Base-by-base conservation (phyloP, 37 sponge, comb jelly and placozoan genomes). In the Bolinopsis microptera region DNA sequence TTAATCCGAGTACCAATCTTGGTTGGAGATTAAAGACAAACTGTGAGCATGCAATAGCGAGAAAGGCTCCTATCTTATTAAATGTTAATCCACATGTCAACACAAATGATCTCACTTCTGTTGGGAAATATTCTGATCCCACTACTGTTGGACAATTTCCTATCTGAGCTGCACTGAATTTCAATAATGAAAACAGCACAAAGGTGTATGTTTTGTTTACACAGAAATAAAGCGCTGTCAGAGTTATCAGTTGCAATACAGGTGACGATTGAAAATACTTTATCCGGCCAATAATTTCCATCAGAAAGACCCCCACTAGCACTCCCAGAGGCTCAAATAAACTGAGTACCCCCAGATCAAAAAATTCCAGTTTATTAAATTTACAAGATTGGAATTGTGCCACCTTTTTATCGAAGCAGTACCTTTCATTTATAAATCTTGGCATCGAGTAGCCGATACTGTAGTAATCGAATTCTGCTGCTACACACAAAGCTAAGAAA, bases 301-400 rank as follows among this genome's bases (percentile, higher is more conserved):
- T 35, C 3, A 77, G 18, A 16, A 77, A 3, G 35, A 35, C 80
- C 9, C 35, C 80, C 33, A 35, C 34, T 21, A 77, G 18, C 33
- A 77, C 80, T 32, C 80, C 80, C 2, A 77, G 37, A 18, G 80
- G 80, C 36, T 77, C 80, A 77, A 77, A 77, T 18, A 77, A 32
- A 3, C 80, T 32, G 21, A 77, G 28, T 1, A 77, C 80, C 33
- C 80, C 80, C 21, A 77, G 13, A 77, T 77, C 80, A 18, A 77
- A 77, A 34, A 77, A 35, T 1, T 21, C 27, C 33, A 16, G 0
- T 16, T 35, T 77, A 32, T 77, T 36, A 34, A 77, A 77, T 28
- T 32, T 35, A 77, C 80, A 77, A 22, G 34, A 21, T 32, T 77
- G 9, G 80, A 34, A 16, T 18, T 32, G 3, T 1, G 80, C 36